Base-by-base conservation (phyloP, 1,140 invertebrate genomes). In the Cydia pomonella region DNA sequence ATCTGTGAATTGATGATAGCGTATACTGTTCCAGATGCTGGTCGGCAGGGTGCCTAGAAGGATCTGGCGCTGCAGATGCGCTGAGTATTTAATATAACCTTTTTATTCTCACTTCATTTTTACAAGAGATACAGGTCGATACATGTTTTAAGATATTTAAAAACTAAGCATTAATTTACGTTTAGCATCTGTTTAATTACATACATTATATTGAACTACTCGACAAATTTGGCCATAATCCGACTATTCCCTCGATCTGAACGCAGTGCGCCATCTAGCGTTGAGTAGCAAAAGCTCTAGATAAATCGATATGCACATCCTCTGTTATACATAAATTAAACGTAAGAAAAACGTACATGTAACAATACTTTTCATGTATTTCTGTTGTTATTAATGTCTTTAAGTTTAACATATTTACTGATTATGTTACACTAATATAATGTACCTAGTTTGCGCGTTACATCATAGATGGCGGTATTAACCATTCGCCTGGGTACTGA, bases 381-480 rank as follows among this genome's bases (percentile, higher is more conserved):
- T 23, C 1, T 18, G 21, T 59, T 16, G 2, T 23, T 23, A 23
- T 12, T 9, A 23, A 21, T 59, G 9, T 5, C 21, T 9, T 23
- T n/a, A 59, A 23, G 1, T n/a, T 53, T 16, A 18, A 59, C n/a
- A 18, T 10, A 59, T 7, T n/a, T 33, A 18, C 12, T 16, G n/a
- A 50, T 18, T 13, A 21, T 27, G 21, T n/a, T 71, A 21, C 9
- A 6, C 47, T 4, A 9, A 23, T 23, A n/a, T 10, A 23, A 59
- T 10, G 18, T 59, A n/a, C n/a, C n/a, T n/a, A 13, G 3, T 73
- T 75, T 53, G 1, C 10, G 50, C 27, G 33, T 12, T 7, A 72
- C 16, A n/a, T 59, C 73, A 78, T 80, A 86, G 83, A 87, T 84
- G 83, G 82, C 84, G 80, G 12, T 74, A 75, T 50, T 77, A 44